These are phyloP conservation scores for Prionace glauca DNA, from an alignment of 2,797 vertebrate species.

Conservation along the genomic window DNA sequence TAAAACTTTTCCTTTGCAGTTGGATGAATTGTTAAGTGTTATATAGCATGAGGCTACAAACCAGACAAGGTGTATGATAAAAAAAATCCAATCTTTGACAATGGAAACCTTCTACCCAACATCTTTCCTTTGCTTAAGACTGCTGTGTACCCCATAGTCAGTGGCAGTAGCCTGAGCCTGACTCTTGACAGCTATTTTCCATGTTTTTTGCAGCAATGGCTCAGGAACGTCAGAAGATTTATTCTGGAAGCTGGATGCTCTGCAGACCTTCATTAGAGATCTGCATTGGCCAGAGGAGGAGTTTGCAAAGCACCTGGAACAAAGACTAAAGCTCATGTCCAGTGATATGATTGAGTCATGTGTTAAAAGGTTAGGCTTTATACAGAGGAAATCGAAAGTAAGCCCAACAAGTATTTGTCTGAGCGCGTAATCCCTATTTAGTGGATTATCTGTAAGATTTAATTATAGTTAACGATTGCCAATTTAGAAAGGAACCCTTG, in stretches of 20 bases:
- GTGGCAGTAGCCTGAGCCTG: not conserved
- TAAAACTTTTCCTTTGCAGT: constrained; percentile 30
- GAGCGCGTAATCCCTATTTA: constrained; percentile 36
- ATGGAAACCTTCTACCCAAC: constrained; percentile 1
- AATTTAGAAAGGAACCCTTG: constrained; percentile 28
- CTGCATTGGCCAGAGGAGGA: constrained; percentile 98
- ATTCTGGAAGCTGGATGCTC: constrained; percentile 97
- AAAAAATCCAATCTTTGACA: constrained; percentile 38
- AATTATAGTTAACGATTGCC: constrained; percentile 26
- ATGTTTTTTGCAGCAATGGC: constrained; percentile 71
- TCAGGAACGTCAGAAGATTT: constrained; percentile 95
- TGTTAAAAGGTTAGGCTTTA: constrained; percentile 74
- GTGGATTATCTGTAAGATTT: constrained; percentile 36
- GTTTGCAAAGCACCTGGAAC: constrained; percentile 94
- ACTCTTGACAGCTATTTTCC: constrained; percentile 46
- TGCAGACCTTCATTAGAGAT: constrained; percentile 96
- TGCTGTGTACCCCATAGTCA: constrained; percentile 17
- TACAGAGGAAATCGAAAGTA: not conserved
- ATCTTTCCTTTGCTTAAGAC: constrained; percentile 18
- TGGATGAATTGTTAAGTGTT: not conserved
- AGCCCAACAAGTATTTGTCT: constrained; percentile 28
- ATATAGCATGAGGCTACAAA: not conserved
- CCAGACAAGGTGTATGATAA: constrained; percentile 54
- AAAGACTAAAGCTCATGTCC: constrained; percentile 92
- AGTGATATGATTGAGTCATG: constrained; percentile 99